Evolutionary conservation across 2,888 invertebrate genomes (phyloP), one percentile per base, ranked within the genome.

Genomic region (Epinotia brunnichana): DNA sequence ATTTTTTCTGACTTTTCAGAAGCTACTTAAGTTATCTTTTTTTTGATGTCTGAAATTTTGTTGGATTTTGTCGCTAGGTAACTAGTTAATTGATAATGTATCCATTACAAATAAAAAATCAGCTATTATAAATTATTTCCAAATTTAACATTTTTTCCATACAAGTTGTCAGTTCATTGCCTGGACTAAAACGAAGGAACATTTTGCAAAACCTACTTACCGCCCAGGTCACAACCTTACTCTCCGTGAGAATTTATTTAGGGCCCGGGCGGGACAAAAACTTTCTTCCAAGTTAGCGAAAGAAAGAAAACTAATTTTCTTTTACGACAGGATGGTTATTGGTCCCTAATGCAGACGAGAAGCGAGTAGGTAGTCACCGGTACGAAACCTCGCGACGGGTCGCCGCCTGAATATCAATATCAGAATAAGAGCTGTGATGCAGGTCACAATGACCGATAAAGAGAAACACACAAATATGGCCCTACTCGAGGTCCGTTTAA

Each of bases 401-500:
- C 89, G 86, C 88, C 82, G 82, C 85, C 84, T 89, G 92, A 91
- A 93, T 93, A 90, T 89, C 91, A 93, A 93, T 92, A 90, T 88
- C 86, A 85, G 86, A 87, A 86, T 89, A 90, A 85, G 82, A 83
- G 85, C 82, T 78, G 83, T 87, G 84, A 85, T 85, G 85, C 83
- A 85, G 83, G 85, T 82, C 87, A 89, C 89, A 89, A 88, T 90
- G 90, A 88, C 91, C 92, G 88, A 92, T 91, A 90, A 89, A 87
- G 85, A 88, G 88, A 87, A 89, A 85, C 90, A 90, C 87, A 85
- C 91, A 84, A 91, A 88, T 91, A 89, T 90, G 88, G 86, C 86
- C 88, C 87, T 91, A 91, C 87, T 81, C 83, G 79, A 80, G 84
- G 81, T 87, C 83, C 83, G 84, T 86, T 91, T 92, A 91, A 90